Conservation (phyloP, 2,888 invertebrate genomes). For the Auanema sp. region DNA sequence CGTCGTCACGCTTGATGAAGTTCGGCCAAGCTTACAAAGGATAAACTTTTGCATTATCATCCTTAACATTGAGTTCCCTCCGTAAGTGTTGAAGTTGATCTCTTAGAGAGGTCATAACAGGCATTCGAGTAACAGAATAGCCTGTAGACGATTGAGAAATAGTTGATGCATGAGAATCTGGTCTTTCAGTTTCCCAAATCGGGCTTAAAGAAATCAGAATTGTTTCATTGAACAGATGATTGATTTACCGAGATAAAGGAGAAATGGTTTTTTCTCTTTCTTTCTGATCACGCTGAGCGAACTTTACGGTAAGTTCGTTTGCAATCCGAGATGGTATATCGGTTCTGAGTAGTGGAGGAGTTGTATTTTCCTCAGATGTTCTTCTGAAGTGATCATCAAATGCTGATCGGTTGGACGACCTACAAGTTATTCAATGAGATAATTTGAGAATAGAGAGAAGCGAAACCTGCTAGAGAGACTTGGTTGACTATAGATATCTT, state of each 20-base stretch:
- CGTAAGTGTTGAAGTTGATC: conserved; percentile 21
- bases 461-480: conserved; percentile 19
- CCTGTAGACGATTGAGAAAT: conserved; percentile 1
- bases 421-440: not conserved
- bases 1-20: not conserved
- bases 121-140: conserved; percentile 6
- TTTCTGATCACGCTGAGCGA: conserved; percentile 18
- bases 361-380: conserved; percentile 16
- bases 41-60: conserved; percentile 19
- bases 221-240: not conserved
- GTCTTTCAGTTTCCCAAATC: conserved; percentile 19
- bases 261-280: conserved; percentile 5
- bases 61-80: conserved; percentile 13
- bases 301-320: conserved; percentile 36
- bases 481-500: conserved; percentile 15
- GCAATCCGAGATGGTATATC: conserved; percentile 37
- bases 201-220: conserved; percentile 10
- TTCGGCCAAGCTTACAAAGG: conserved; percentile 21
- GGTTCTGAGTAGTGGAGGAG: conserved; percentile 17
- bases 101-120: conserved; percentile 19
- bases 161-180: conserved; percentile 14
- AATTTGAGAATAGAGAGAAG: not conserved
- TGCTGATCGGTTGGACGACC: conserved; percentile 28
- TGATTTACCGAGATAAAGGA: not conserved
- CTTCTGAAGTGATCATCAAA: conserved; percentile 19